Base-by-base conservation (phyloP, 2,113 vertebrate genomes). In the Xenopus laevis region DNA sequence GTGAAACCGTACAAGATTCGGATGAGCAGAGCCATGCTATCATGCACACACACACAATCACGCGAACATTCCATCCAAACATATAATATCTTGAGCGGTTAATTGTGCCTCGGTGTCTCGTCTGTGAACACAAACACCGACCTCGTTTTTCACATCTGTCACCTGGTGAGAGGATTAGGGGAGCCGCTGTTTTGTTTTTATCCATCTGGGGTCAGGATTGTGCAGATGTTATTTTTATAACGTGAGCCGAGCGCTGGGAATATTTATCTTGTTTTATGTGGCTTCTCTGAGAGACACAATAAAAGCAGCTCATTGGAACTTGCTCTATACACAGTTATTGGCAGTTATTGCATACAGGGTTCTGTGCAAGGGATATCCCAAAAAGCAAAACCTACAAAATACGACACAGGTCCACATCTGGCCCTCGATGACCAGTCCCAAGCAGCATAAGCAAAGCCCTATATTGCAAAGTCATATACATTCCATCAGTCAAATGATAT, bases 181-280 rank as follows among this genome's bases (percentile, higher is more conserved):
- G 66, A 40, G 66, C 73, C 62, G 73, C 69, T 76, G 73, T 75
- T 62, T 63, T 76, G 33, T 76, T 57, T 27, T 58, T 62, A 69
- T 69, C 73, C 73, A 69, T 76, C 73, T 76, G 73, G 73, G 73
- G 73, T 76, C 66, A 69, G 59, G 52, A 63, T 69, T 69, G 73
- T 69, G 73, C 73, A 76, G 73, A 69, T 76, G 73, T 76, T 69
- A 76, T 76, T 68, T 61, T 76, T 76, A 76, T 69, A 69, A 63
- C 40, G 30, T 44, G 59, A 75, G 23, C 58, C 21, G 65, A n/a
- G 66, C 73, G 44, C 58, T 69, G 73, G 66, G 73, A 76, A 69
- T 69, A 76, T 69, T 76, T 33, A n/a, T 63, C 66, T 61, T 53
- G 44, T 8, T 55, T 62, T 76, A 44, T 69, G 50, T 69, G 45